Percentiles rank a stretch among this genome's conserved stretches.
Evolutionary conservation across 2,113 vertebrate species (phyloP).

Genomic region (Neopipo cinnamomea): DNA sequence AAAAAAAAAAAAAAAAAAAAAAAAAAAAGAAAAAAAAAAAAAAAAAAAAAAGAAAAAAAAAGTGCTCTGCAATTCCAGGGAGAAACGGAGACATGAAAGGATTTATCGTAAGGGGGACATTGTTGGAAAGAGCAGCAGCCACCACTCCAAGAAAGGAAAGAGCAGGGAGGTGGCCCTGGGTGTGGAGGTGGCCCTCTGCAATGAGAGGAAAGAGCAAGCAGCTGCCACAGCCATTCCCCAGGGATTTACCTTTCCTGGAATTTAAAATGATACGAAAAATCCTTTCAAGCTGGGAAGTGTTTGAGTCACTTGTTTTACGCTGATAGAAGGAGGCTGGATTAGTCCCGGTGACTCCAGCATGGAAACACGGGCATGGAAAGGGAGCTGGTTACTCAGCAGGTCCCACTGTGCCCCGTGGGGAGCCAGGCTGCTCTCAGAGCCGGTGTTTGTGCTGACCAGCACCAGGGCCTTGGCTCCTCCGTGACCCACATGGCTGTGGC

Average conservation of each 20-base stretch:
- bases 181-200: constrained; percentile 47
- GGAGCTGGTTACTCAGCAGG: not conserved
- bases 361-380: not conserved
- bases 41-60: no score
- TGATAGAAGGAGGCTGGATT: not conserved
- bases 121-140: constrained; percentile 51
- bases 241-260: constrained; percentile 76
- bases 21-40: no score
- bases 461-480: not conserved
- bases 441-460: not conserved
- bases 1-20: no score
- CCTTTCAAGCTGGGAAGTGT: constrained; percentile 26
- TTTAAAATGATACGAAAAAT: constrained; percentile 55
- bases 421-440: not conserved
- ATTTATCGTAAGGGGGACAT: constrained; percentile 32
- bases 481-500: not conserved
- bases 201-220: constrained; percentile 58
- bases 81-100: constrained; percentile 60
- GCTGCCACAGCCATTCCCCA: not conserved
- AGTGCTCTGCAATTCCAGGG: not conserved
- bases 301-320: not conserved
- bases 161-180: constrained; percentile 47
- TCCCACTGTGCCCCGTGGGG: not conserved
- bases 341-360: not conserved
- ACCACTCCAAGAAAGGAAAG: constrained; percentile 35